phyloP scores from a whole-genome alignment of 2,888 invertebrate genomes.

The Protodeltote pygarga region DNA sequence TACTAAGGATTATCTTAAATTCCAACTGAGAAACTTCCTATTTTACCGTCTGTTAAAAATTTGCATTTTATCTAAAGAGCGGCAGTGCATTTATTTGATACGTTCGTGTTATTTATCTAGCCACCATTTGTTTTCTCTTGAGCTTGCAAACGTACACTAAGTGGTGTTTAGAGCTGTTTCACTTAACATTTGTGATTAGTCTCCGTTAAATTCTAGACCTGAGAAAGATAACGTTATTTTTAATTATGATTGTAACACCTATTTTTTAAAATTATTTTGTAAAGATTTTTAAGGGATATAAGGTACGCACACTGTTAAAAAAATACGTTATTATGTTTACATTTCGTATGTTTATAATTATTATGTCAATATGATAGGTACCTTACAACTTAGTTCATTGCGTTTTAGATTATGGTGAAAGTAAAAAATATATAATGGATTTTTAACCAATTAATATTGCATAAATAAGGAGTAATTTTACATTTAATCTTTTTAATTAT shows the following conservation, averaged over 20 bases:
- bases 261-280: neutral
- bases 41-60: slow-evolving; percentile 38
- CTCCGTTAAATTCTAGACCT: slow-evolving; percentile 20
- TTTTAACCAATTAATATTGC: no score
- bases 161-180: slow-evolving; percentile 40
- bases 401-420: no score
- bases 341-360: no score
- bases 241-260: neutral
- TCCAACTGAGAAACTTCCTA: slow-evolving; percentile 27
- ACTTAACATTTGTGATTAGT: slow-evolving; percentile 40
- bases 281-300: neutral
- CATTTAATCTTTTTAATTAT: no score
- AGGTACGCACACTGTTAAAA: no score
- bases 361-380: no score
- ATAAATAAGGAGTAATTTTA: no score
- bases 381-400: no score
- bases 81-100: slow-evolving; percentile 45
- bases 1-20: slow-evolving; percentile 33
- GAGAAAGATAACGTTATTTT: slow-evolving; percentile 6
- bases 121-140: slow-evolving; percentile 38
- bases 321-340: no score
- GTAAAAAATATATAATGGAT: no score
- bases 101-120: slow-evolving; percentile 38
- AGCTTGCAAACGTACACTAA: slow-evolving; percentile 32
- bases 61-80: slow-evolving; percentile 45